These are phyloP conservation scores for Whitmania pigra DNA, from an alignment of 1,140 invertebrate genomes.

Conservation along the genomic window DNA sequence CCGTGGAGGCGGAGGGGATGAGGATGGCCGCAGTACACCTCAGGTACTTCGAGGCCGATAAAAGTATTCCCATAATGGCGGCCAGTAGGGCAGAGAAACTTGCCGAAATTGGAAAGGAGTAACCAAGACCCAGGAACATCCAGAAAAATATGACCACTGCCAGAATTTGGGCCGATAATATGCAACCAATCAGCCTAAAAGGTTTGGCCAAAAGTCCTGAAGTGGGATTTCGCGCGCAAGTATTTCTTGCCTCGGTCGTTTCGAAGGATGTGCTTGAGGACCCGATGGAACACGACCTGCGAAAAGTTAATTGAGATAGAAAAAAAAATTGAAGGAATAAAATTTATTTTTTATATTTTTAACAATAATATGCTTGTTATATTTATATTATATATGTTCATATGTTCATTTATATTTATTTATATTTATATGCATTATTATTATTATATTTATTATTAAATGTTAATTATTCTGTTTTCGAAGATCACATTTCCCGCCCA, in stretches of 20 bases:
- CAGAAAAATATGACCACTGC: slow-evolving; percentile 19
- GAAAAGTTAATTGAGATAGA: neutral
- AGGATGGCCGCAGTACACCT: slow-evolving; percentile 21
- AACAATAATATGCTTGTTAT: neutral
- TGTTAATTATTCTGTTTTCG: no score
- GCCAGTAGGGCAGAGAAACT: neutral
- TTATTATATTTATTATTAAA: no score
- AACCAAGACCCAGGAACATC: slow-evolving; percentile 23
- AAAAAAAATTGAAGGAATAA: neutral
- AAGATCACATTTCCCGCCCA: no score
- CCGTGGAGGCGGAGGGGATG: slow-evolving; percentile 21
- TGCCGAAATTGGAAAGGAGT: slow-evolving; percentile 20
- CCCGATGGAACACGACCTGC: no score
- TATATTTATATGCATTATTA: no score
- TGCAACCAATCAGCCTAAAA: slow-evolving; percentile 8
- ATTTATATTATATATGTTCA: no score
- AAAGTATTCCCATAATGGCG: slow-evolving; percentile 13
- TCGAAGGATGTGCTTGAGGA: neutral
- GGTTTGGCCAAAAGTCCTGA: neutral
- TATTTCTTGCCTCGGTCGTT: neutral
- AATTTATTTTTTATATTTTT: neutral
- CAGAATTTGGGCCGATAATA: slow-evolving; percentile 16
- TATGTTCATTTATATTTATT: no score
- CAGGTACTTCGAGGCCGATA: slow-evolving; percentile 16
- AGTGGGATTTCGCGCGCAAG: neutral